Percentiles rank a stretch among this genome's conserved stretches.
These are phyloP conservation scores for Drosophila paulistorum DNA, from an alignment of 1,140 invertebrate species.

Conservation along the genomic window DNA sequence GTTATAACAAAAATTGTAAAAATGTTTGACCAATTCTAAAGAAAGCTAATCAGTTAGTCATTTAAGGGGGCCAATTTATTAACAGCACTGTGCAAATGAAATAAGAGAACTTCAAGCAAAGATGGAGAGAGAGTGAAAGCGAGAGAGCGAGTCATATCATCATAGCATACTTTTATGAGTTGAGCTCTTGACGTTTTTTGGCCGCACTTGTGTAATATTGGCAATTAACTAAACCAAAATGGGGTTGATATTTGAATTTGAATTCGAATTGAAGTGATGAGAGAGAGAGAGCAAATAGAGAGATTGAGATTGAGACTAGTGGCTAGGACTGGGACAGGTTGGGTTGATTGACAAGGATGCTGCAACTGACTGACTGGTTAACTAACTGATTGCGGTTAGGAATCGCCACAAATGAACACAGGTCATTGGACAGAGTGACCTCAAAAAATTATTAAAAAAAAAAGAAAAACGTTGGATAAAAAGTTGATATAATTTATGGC, in stretches of 20 bases:
- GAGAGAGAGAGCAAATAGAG: too few relatives aligned
- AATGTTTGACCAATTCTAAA: too few relatives aligned
- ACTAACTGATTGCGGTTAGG: background rate
- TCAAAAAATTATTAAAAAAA: background rate
- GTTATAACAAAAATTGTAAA: too few relatives aligned
- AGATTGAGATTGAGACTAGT: too few relatives aligned
- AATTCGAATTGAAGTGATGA: background rate
- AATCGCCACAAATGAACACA: background rate
- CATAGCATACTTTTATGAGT: constrained; percentile 61
- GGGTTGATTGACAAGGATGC: constrained; percentile 2
- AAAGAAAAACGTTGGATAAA: background rate
- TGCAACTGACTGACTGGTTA: constrained; percentile 5
- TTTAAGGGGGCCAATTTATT: background rate
- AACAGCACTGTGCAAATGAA: constrained; percentile 16
- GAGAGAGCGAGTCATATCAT: constrained; percentile 25
- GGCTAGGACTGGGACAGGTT: background rate
- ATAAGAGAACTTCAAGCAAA: constrained; percentile 15
- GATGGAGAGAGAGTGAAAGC: constrained; percentile 11
- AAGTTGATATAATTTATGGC: background rate
- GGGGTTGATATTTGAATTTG: constrained; percentile 68
- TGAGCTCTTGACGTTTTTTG: constrained; percentile 45
- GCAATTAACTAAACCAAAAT: constrained; percentile 78
- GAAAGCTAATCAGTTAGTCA: too few relatives aligned
- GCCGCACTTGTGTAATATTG: constrained; percentile 76
- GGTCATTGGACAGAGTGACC: constrained; percentile 1